phyloP scores from a whole-genome alignment of 2,797 vertebrate species.

The Knipowitschia caucasica region DNA sequence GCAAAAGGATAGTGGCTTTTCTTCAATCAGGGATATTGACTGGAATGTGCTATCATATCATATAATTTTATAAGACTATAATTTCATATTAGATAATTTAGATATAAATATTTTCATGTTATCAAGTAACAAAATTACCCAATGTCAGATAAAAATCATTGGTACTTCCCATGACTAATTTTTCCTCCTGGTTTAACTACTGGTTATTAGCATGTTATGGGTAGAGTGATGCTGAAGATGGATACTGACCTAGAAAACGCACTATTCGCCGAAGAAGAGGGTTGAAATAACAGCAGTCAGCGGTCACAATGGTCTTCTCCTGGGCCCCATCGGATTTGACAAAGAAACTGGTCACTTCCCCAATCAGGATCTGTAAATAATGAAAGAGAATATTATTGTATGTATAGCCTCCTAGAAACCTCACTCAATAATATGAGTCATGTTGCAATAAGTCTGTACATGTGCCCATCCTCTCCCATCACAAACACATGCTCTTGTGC shows the following conservation, averaged over 20 bases:
- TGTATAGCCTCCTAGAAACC: slow-evolving; percentile 27
- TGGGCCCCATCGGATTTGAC: slow-evolving; percentile 75
- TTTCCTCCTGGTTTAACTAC: slow-evolving; percentile 28
- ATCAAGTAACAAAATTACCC: too few relatives aligned
- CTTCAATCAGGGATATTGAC: too few relatives aligned
- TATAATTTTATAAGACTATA: too few relatives aligned
- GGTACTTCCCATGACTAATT: too few relatives aligned
- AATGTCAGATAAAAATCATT: too few relatives aligned
- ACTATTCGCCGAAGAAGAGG: slow-evolving; percentile 87
- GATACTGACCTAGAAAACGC: slow-evolving; percentile 84
- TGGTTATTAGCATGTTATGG: too few relatives aligned
- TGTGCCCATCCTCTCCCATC: slow-evolving; percentile 32
- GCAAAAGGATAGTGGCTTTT: too few relatives aligned
- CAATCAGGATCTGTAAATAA: slow-evolving; percentile 81
- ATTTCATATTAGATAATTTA: too few relatives aligned
- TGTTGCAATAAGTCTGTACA: slow-evolving; percentile 31
- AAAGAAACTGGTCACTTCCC: slow-evolving; percentile 84
- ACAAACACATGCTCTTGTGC: slow-evolving; percentile 8
- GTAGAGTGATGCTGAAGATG: slow-evolving; percentile 22
- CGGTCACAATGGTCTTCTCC: slow-evolving; percentile 87
- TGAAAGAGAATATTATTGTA: slow-evolving; percentile 23
- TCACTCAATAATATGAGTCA: slow-evolving; percentile 39
- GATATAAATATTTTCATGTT: too few relatives aligned
- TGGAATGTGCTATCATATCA: too few relatives aligned
- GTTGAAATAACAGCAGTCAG: slow-evolving; percentile 90